Evolutionary conservation across 2,113 vertebrate genomes (phyloP).

Genomic region (mouse (Mus musculus)): GRCm39 chr4:131900501-131901000

Average conservation of each 20-base stretch:
- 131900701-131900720: background rate
- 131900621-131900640: background rate
- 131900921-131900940: background rate
- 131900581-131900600: background rate
- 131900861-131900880: background rate
- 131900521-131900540: background rate
- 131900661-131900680: background rate
- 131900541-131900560: background rate
- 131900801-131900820: background rate
- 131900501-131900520: background rate
- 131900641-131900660: background rate
- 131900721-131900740: background rate
- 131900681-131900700: background rate
- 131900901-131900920: background rate
- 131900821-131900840: background rate
- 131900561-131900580: background rate
- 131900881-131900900: background rate
- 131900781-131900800: background rate
- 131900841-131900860: background rate
- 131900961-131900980: background rate
- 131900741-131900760: too few species aligned
- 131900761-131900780: background rate
- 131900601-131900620: background rate
- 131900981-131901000: background rate
- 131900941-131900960: too few species aligned